Evolutionary conservation across 2,113 vertebrate species (phyloP).

Genomic region (Pygoscelis adeliae): DNA sequence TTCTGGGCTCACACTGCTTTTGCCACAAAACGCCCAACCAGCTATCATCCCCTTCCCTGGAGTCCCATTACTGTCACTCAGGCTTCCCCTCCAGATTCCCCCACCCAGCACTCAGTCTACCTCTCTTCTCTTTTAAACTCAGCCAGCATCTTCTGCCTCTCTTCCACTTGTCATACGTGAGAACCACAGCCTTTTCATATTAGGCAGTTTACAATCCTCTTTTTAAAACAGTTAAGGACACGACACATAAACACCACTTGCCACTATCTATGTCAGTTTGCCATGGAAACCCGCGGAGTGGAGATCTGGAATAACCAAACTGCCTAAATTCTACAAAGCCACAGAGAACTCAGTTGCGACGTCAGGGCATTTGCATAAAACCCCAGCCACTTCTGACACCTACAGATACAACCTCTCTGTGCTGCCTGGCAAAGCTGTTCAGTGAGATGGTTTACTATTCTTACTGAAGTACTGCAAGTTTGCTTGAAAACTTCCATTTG

Average conservation of each 20-base stretch:
- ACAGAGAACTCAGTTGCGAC: neutral
- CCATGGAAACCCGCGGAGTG: slow-evolving; percentile 7
- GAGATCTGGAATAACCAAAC: slow-evolving; percentile 14
- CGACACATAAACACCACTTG: neutral
- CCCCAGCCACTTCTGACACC: slow-evolving; percentile 10
- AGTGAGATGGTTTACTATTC: neutral
- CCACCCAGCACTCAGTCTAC: neutral
- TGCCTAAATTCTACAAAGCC: slow-evolving; percentile 10
- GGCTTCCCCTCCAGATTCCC: slow-evolving; percentile 25
- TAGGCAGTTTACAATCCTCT: neutral
- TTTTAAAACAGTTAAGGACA: slow-evolving; percentile 2
- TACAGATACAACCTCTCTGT: neutral
- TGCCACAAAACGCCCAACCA: slow-evolving; percentile 17
- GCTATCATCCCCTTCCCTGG: slow-evolving; percentile 4
- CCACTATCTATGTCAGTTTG: neutral
- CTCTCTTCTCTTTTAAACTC: neutral
- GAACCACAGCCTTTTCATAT: neutral
- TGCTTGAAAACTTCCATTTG: slow-evolving; percentile 37
- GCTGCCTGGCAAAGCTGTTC: slow-evolving; percentile 12
- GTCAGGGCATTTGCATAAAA: neutral
- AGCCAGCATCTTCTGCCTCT: neutral
- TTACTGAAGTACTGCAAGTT: neutral
- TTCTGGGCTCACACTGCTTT: neutral
- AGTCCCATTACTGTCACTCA: slow-evolving; percentile 62
- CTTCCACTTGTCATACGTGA: neutral